phyloP scores from a whole-genome alignment of 23 tunicate genomes.

The Styela clava region DNA sequence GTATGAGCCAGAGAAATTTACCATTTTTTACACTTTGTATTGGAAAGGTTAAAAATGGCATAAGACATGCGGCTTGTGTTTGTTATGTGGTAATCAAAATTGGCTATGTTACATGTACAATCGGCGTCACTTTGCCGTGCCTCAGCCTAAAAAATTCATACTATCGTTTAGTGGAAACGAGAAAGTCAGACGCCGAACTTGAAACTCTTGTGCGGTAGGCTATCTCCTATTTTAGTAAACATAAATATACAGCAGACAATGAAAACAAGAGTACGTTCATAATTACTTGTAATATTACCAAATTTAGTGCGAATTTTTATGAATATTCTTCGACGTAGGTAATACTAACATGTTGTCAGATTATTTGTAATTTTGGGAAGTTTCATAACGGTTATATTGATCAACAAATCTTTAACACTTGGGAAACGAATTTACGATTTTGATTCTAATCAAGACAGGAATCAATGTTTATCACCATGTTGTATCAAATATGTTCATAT shows the following conservation, averaged over 20 bases:
- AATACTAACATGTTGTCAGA: too few species aligned
- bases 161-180: neutral
- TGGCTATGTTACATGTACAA: neutral
- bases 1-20: neutral
- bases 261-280: neutral
- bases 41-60: neutral
- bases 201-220: neutral
- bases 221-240: neutral
- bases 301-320: too few species aligned
- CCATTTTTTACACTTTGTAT: neutral
- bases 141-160: neutral
- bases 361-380: too few species aligned
- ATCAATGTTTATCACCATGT: neutral
- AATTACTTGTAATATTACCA: neutral
- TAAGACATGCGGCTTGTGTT: neutral
- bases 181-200: neutral
- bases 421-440: too few species aligned
- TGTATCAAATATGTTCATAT: neutral
- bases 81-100: neutral
- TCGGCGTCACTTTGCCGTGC: constrained; percentile 19
- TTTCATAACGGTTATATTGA: too few species aligned
- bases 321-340: too few species aligned
- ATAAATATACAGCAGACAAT: neutral
- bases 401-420: too few species aligned
- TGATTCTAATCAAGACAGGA: neutral